These are phyloP conservation scores for Drosophila imparisetae DNA, from an alignment of 2,888 invertebrate species.

Conservation along the genomic window DNA sequence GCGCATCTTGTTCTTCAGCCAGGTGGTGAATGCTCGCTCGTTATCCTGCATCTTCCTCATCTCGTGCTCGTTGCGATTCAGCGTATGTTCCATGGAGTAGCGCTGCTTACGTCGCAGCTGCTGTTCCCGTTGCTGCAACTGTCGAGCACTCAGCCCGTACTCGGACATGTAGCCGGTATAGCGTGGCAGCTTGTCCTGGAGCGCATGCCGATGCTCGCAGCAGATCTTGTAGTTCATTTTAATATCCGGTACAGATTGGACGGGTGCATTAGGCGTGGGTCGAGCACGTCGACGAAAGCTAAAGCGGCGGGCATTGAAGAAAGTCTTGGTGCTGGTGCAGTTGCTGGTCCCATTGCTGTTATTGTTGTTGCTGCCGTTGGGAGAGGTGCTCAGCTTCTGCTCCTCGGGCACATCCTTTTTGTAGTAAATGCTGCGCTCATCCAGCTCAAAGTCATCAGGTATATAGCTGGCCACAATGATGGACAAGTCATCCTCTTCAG, in stretches of 20 bases:
- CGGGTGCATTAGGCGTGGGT: constrained; percentile 36
- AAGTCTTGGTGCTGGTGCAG: constrained; percentile 48
- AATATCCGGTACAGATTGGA: constrained; percentile 61
- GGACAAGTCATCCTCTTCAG: constrained; percentile 82
- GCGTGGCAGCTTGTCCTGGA: constrained; percentile 85
- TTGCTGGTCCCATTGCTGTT: constrained; percentile 37
- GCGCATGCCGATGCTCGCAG: constrained; percentile 84
- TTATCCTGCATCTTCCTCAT: constrained; percentile 85
- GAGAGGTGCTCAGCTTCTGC: neutral
- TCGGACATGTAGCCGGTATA: constrained; percentile 86
- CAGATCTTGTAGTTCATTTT: constrained; percentile 84
- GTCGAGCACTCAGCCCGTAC: constrained; percentile 86
- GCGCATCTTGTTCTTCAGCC: constrained; percentile 85
- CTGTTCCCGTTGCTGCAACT: constrained; percentile 84
- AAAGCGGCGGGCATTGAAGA: constrained; percentile 75
- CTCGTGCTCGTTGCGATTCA: constrained; percentile 84
- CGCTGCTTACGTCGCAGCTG: constrained; percentile 81
- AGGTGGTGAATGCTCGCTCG: constrained; percentile 86
- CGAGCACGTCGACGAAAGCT: constrained; percentile 71
- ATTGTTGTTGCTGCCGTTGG: constrained; percentile 20
- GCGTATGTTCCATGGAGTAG: constrained; percentile 73
- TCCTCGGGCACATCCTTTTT: constrained; percentile 46
- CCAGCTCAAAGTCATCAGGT: constrained; percentile 71
- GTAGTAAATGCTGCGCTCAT: constrained; percentile 67
- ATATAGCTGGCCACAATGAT: constrained; percentile 83